Evolutionary conservation across 1,140 invertebrate species (phyloP).

Genomic region (Cydia pomonella): DNA sequence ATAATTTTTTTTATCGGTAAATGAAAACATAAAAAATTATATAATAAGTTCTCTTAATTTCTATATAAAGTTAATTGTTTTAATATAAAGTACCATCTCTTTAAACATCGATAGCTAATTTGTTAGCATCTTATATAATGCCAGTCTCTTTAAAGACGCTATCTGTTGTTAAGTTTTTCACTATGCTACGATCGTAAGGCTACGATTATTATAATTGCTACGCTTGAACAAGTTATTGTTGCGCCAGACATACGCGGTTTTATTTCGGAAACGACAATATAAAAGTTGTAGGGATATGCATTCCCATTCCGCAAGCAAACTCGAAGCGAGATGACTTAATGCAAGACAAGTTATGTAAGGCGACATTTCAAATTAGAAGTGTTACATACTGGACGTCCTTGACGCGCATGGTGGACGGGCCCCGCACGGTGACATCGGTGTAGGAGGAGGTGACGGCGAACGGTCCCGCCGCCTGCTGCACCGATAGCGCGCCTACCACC

Average conservation of each 20-base stretch:
- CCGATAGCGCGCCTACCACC: constrained; percentile 80
- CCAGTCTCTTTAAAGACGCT: too few species aligned
- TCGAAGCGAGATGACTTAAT: background rate
- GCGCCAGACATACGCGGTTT: background rate
- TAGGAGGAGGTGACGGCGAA: constrained; percentile 83
- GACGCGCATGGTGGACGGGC: constrained; percentile 81
- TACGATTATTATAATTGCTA: background rate
- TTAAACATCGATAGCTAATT: too few species aligned
- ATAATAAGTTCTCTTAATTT: too few species aligned
- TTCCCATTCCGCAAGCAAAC: background rate
- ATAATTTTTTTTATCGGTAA: too few species aligned
- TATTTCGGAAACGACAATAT: too few species aligned
- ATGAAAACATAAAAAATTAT: too few species aligned
- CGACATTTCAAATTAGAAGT: background rate
- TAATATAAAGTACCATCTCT: too few species aligned
- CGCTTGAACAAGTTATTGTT: background rate
- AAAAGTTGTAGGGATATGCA: too few species aligned
- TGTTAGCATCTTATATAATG: too few species aligned
- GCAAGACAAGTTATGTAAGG: constrained; percentile 11
- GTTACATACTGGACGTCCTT: constrained; percentile 82
- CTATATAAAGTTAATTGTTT: too few species aligned
- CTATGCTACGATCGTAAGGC: too few species aligned
- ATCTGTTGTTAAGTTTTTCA: too few species aligned
- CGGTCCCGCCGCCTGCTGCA: constrained; percentile 83
- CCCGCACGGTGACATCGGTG: constrained; percentile 82